Conservation (phyloP, 2,113 vertebrate species). For the Aphelocoma coerulescens region DNA sequence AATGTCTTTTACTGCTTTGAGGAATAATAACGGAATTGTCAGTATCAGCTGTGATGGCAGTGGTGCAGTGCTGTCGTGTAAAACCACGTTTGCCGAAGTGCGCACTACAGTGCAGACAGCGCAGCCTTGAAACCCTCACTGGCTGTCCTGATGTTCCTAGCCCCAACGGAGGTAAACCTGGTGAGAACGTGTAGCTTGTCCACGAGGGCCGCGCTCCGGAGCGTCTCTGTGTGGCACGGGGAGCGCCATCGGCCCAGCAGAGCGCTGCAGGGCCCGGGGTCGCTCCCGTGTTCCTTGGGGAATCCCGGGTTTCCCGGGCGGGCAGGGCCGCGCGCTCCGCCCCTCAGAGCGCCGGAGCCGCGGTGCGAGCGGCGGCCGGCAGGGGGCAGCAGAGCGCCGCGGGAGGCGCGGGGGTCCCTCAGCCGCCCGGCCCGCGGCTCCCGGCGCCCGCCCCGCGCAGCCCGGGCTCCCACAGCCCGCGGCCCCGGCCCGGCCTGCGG, state of each 20-base stretch:
- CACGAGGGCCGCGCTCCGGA: rapidly evolving
- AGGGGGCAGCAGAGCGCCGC: constrained; percentile 2
- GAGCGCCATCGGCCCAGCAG: rapidly evolving
- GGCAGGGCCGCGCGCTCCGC: not conserved
- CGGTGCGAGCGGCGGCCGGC: not conserved
- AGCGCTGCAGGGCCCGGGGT: rapidly evolving
- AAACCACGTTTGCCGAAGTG: not conserved
- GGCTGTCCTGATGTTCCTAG: rapidly evolving
- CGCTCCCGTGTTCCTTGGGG: rapidly evolving
- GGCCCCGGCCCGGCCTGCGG: no score
- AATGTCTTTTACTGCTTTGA: not conserved
- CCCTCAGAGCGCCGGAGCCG: not conserved
- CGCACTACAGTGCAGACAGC: rapidly evolving
- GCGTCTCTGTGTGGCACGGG: rapidly evolving
- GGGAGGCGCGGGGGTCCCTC: not conserved
- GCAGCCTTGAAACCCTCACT: not conserved
- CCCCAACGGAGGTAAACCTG: not conserved
- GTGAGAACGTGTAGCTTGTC: rapidly evolving
- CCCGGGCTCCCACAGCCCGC: no score
- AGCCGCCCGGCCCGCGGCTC: no score
- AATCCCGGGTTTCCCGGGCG: not conserved
- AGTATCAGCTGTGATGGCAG: not conserved
- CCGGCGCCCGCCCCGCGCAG: no score
- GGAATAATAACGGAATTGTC: not conserved
- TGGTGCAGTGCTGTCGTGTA: rapidly evolving